Conservation (phyloP, 2,113 vertebrate species). For the Zeus faber region DNA sequence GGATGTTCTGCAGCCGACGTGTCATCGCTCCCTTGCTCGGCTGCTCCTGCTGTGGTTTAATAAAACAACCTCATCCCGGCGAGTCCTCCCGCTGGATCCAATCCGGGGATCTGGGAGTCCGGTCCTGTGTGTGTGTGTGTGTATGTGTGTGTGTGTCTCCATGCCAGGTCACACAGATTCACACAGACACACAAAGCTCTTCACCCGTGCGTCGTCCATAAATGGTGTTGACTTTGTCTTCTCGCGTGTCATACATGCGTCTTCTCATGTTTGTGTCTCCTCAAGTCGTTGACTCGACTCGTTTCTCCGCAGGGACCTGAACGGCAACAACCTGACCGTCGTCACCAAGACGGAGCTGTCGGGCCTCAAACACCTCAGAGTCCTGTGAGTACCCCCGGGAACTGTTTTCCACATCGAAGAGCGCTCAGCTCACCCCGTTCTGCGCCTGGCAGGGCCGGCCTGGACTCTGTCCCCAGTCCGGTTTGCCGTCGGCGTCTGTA, state of each 20-base stretch:
- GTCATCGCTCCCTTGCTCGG: no score
- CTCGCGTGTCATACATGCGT: no score
- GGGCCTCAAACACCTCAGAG: constrained; percentile 84
- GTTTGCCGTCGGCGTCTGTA: no score
- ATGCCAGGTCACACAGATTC: no score
- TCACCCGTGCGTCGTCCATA: neutral
- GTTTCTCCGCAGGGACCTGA: constrained; percentile 82
- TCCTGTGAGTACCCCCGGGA: constrained; percentile 81
- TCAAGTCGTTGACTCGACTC: no score
- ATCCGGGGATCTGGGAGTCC: no score
- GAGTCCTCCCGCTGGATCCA: neutral
- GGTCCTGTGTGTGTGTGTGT: constrained; percentile 1
- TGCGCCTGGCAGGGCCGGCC: no score
- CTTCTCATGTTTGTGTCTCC: constrained; percentile 24
- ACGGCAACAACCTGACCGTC: constrained; percentile 89
- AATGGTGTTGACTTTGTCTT: neutral
- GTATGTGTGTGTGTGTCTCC: neutral
- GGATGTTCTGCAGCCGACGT: no score
- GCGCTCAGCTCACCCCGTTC: neutral
- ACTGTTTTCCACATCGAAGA: neutral
- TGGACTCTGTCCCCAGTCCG: no score
- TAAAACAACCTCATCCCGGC: neutral
- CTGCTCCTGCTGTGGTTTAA: constrained; percentile 8
- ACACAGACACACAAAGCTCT: neutral
- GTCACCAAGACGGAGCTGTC: constrained; percentile 85